Evolutionary conservation across 92 coral and sea anemone species (phyloP), one percentile per base, ranked within the genome.

Genomic region (Zoanthus solanderi): DNA sequence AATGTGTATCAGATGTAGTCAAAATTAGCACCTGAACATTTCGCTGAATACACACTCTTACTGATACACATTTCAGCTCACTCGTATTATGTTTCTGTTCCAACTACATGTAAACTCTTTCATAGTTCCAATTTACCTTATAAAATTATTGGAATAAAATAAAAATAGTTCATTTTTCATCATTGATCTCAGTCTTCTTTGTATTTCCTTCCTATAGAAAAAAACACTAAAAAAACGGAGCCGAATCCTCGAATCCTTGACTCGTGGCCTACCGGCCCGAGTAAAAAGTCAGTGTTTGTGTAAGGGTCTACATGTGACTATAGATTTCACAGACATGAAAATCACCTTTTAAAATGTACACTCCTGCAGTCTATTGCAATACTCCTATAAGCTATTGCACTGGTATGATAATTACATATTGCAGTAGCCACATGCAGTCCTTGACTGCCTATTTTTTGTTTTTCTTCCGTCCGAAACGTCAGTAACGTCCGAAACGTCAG

Each of bases 31-130:
- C 72, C 72, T 67, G 72, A 67, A 67, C 72, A 67, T 67, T 67
- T 67, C 72, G 72, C 72, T 67, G 72, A 67, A 67, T 67, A 67
- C 72, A 67, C 72, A 67, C 72, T 67, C 72, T 67, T 67, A 67
- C 72, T 67, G 72, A 67, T 67, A 67, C 72, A 67, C 72, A 67
- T 67, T 67, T 67, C 72, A 67, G 72, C 72, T 67, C 72, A 67
- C 72, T 67, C 37, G 72, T 67, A 67, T 67, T 67, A 67, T 67
- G 72, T 67, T 67, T 67, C 72, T 67, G 72, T 67, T 67, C 72
- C 72, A 67, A 67, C 72, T 67, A 67, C 72, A 67, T 67, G 72
- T 67, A 67, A 67, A 67, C 72, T 67, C 72, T 67, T 67, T 67
- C 72, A 67, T 67, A 67, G 72, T 67, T 67, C 72, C 72, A 67